A percentile compares a stretch with the other conserved stretches of the same genome.
These are phyloP conservation scores for Syndactyla subalaris DNA, from an alignment of 2,797 vertebrate species.

Conservation along the genomic window DNA sequence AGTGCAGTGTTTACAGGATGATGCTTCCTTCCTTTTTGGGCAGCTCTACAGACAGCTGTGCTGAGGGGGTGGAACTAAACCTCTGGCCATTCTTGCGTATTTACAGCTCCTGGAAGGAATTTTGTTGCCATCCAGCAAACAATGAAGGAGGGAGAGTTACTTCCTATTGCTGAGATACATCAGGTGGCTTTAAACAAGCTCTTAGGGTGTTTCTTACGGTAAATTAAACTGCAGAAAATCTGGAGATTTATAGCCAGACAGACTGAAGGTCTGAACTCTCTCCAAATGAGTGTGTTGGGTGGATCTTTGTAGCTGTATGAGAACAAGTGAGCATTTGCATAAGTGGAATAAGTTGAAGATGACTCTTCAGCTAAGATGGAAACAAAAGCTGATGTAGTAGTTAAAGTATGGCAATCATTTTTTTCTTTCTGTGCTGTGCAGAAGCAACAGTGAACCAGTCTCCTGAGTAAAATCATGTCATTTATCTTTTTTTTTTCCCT, in stretches of 20 bases:
- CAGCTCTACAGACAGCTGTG: constrained; percentile 56
- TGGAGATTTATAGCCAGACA: background rate
- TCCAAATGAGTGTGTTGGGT: background rate
- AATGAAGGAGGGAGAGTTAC: background rate
- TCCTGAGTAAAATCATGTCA: background rate
- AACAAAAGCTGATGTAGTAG: constrained; percentile 24
- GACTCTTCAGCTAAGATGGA: background rate
- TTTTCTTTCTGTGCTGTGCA: background rate
- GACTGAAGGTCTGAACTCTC: background rate
- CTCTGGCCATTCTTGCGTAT: background rate
- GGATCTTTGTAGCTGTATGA: background rate
- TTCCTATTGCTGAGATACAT: background rate
- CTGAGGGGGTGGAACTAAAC: constrained; percentile 51
- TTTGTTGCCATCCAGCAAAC: background rate
- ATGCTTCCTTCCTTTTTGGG: constrained; percentile 37
- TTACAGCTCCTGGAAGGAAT: background rate
- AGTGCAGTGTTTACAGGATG: constrained; percentile 21
- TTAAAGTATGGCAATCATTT: constrained; percentile 10
- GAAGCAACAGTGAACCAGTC: background rate
- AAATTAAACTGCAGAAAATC: background rate
- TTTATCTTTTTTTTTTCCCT: background rate
- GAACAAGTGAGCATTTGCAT: background rate
- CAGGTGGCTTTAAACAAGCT: background rate
- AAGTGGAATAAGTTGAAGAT: constrained; percentile 4
- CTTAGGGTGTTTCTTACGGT: background rate